Evolutionary conservation across 2,797 vertebrate genomes (phyloP).

Genomic region (Neopelma chrysocephalum): DNA sequence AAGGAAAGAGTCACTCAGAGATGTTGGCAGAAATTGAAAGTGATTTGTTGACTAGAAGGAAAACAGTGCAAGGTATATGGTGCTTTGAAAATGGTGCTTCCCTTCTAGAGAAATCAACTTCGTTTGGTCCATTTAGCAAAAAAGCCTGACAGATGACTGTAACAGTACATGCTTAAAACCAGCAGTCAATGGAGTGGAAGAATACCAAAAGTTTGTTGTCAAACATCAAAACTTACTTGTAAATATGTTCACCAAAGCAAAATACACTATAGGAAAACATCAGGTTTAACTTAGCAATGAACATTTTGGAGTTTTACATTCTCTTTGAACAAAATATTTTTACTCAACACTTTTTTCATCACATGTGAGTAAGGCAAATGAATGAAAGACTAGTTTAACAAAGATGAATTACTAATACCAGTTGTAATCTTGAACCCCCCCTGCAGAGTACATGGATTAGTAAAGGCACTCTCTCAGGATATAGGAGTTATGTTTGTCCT

Average conservation of each 20-base stretch:
- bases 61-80: not conserved
- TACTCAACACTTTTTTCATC: not conserved
- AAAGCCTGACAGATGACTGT: not conserved
- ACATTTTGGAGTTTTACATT: not conserved
- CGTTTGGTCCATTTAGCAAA: not conserved
- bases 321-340: not conserved
- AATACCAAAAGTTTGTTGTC: not conserved
- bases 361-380: not conserved
- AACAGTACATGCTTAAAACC: not conserved
- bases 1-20: not conserved
- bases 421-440: not conserved
- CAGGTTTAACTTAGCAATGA: not conserved
- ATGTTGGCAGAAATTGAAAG: not conserved
- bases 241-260: not conserved
- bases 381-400: not conserved
- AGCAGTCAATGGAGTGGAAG: not conserved
- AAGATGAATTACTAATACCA: not conserved
- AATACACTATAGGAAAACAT: not conserved
- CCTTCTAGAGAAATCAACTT: not conserved
- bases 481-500: not conserved
- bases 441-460: not conserved
- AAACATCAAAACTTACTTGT: not conserved
- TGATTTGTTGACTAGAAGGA: not conserved
- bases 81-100: not conserved
- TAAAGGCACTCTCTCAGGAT: not conserved